Evolutionary conservation across 1,140 invertebrate species (phyloP).

Genomic region (Anthonomus grandis): DNA sequence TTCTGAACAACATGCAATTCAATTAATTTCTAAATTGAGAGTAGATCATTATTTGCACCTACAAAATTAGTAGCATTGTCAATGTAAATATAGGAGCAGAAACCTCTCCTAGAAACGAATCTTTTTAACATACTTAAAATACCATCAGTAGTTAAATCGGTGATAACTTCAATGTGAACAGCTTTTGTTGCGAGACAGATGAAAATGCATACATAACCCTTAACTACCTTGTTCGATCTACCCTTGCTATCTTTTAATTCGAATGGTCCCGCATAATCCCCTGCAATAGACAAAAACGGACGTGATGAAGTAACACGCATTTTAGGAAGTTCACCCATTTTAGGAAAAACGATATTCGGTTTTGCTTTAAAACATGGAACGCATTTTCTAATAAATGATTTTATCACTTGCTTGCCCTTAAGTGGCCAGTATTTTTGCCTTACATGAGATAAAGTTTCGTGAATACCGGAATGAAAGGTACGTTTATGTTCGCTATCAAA

Average conservation of each 20-base stretch:
- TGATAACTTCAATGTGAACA: neutral
- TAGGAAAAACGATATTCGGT: too few relatives aligned
- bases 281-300: neutral
- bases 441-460: too few relatives aligned
- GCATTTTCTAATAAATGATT: too few relatives aligned
- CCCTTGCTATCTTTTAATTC: neutral
- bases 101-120: conserved; percentile 10
- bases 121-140: conserved; percentile 1
- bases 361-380: too few relatives aligned
- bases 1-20: neutral
- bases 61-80: conserved; percentile 25
- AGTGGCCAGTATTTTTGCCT: too few relatives aligned
- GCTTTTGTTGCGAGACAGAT: conserved; percentile 9
- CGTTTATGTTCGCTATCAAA: too few relatives aligned
- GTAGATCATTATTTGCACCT: conserved; percentile 16
- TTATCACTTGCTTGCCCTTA: too few relatives aligned
- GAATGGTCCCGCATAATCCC: conserved; percentile 10
- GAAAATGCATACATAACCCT: conserved; percentile 10
- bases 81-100: conserved; percentile 7
- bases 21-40: neutral
- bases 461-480: too few relatives aligned
- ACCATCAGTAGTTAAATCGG: neutral
- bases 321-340: neutral
- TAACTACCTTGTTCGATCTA: neutral
- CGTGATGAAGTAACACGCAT: neutral